phyloP scores from a whole-genome alignment of 1,140 invertebrate genomes.

The Andricus grossulariae region DNA sequence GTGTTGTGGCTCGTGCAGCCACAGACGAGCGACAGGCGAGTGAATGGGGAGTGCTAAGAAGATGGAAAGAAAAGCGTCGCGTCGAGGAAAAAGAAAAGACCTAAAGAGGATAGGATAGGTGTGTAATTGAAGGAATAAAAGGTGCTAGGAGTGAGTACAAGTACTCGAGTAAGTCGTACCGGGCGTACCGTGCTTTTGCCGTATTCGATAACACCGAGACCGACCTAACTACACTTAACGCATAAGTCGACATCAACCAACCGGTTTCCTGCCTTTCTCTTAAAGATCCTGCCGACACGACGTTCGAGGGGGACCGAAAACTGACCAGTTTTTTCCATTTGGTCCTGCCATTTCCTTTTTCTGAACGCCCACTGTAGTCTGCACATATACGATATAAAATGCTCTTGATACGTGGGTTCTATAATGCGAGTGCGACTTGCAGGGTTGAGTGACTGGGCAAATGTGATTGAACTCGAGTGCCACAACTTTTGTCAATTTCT shows the following conservation, averaged over 20 bases:
- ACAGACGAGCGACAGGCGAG: neutral
- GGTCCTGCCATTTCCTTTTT: conserved; percentile 1
- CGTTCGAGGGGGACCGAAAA: conserved; percentile 9
- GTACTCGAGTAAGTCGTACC: neutral
- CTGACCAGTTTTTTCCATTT: conserved; percentile 5
- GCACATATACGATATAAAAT: no score
- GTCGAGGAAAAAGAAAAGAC: neutral
- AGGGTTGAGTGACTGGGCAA: no score
- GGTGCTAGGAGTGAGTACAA: neutral
- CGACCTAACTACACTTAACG: neutral
- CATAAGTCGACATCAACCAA: conserved; percentile 18
- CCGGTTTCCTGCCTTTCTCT: conserved; percentile 18
- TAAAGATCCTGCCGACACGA: conserved; percentile 4
- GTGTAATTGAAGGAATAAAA: conserved; percentile 22
- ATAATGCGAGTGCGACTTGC: no score
- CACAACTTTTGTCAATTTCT: no score
- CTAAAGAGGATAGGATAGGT: neutral
- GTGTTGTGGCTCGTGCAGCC: conserved; percentile 11
- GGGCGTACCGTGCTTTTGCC: neutral
- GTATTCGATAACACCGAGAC: neutral
- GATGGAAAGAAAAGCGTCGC: neutral
- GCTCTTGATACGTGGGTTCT: no score
- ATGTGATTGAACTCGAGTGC: no score
- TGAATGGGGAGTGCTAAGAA: conserved; percentile 14
- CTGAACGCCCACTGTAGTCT: neutral